Conservation (phyloP, 2,113 vertebrate species). For the Sturnira hondurensis region DNA sequence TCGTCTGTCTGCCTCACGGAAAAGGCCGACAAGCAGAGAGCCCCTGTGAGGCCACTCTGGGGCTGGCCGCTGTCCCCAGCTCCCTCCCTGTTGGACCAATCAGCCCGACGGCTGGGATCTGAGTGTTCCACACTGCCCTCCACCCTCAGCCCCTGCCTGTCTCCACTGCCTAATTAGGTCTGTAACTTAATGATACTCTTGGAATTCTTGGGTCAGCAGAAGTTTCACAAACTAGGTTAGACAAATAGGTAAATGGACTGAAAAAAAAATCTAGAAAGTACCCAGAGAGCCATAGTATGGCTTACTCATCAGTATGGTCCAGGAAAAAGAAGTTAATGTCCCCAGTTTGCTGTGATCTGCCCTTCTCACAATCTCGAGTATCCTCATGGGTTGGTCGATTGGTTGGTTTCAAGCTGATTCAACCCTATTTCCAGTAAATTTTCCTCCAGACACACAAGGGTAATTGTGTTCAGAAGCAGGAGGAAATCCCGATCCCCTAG, state of each 20-base stretch:
- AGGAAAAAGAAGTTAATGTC: neutral
- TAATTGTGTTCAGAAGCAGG: neutral
- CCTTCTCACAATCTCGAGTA: neutral
- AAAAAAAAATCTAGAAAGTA: neutral
- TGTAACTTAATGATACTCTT: constrained; percentile 26
- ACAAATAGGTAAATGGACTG: constrained; percentile 29
- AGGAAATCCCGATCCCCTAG: neutral
- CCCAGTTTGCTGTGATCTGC: neutral
- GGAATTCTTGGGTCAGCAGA: constrained; percentile 33
- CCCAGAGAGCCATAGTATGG: neutral
- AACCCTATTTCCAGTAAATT: neutral
- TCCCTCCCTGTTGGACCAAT: neutral
- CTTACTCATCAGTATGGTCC: neutral
- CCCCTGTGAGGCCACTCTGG: neutral
- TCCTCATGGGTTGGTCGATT: neutral
- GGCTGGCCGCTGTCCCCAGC: neutral
- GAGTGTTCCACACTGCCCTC: neutral
- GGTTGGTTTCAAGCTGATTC: neutral
- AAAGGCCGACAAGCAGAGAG: neutral
- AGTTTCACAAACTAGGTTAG: constrained; percentile 1
- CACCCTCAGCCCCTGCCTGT: neutral
- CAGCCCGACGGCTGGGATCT: neutral
- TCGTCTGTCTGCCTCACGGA: neutral
- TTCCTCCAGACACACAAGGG: neutral
- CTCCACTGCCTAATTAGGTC: constrained; percentile 18